Evolutionary conservation across 2,888 invertebrate genomes (phyloP), one percentile per base, ranked within the genome.

Genomic region (Drosophila affinis): DNA sequence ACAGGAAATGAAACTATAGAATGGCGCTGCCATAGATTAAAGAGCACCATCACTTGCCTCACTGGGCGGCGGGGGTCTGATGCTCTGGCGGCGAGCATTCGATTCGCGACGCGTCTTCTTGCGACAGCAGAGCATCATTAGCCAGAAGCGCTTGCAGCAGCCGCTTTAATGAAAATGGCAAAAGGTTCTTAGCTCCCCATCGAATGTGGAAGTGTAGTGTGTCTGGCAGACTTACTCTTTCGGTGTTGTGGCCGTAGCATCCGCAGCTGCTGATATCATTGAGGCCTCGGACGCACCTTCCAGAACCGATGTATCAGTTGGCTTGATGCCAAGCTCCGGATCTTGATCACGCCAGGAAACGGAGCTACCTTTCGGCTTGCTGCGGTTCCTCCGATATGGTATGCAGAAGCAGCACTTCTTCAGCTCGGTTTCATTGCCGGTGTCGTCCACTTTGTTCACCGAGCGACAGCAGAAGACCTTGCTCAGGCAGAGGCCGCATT

Each of bases 21-120:
- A 10, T 17, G 24, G 12, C 17, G 39, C n/a, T 0, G 10, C 1
- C n/a, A 12, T 2, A 12, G 3, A 9, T 27, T 10, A 29, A 10
- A 46, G 12, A 0, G 7, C 4, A 5, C 24, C 17, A 10, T 29
- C 34, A 54, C 74, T 69, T 64, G 81, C 84, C 68, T 86, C 86
- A 34, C 88, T 86, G 21, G 83, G 47, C 34, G 94, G 94, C 0
- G 95, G 94, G 0, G 95, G 94, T 56, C 85, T 87, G 89, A 95
- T 92, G 77, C 95, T 95, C 64, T 94, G 93, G 49, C 95, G 93
- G 10, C 95, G 92, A 4, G 81, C 75, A 9, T 82, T 81, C 1
- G 81, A 75, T 0, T 93, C 91, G 0, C 79, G 73, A 1, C 81
- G 78, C 27, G 80, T 83, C 62, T 93, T 93, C 63, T 93, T 93